These are phyloP conservation scores for Chlamydotis undulata DNA, from an alignment of 2,113 vertebrate genomes.

Conservation along the genomic window DNA sequence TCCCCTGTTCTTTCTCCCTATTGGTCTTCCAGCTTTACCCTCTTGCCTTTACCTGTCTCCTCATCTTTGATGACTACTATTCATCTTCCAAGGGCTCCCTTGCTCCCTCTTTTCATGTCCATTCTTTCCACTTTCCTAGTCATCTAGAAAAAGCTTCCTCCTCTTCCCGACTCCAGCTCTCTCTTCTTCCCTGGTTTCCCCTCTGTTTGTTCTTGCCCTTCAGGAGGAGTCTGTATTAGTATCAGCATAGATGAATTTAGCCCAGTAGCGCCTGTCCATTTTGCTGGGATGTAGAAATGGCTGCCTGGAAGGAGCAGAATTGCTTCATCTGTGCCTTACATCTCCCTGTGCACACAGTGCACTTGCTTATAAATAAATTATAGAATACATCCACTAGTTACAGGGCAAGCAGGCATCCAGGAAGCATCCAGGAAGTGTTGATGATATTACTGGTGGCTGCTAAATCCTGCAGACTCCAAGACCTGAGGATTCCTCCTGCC, in stretches of 20 bases:
- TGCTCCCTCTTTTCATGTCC: not conserved
- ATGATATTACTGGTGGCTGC: not conserved
- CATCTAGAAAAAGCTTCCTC: not conserved
- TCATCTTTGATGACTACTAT: not conserved
- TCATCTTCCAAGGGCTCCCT: not conserved
- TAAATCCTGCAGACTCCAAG: not conserved
- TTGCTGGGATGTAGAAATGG: not conserved
- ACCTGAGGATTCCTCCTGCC: not conserved
- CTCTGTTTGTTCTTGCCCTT: not conserved
- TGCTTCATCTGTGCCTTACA: not conserved
- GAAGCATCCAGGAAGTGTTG: not conserved
- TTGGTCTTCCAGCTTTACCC: not conserved
- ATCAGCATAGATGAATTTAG: not conserved
- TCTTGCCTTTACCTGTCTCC: not conserved
- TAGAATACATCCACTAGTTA: not conserved
- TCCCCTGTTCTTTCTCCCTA: not conserved
- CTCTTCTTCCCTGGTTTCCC: not conserved
- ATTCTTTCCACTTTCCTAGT: not conserved
- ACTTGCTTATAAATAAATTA: not conserved
- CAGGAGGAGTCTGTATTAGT: not conserved
- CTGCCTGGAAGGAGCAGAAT: not conserved
- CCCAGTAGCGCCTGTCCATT: not conserved
- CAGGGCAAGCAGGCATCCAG: not conserved
- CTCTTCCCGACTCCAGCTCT: not conserved
- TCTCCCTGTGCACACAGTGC: not conserved